phyloP scores from a whole-genome alignment of 1,140 invertebrate genomes.

The Carcinoscorpius rotundicauda region DNA sequence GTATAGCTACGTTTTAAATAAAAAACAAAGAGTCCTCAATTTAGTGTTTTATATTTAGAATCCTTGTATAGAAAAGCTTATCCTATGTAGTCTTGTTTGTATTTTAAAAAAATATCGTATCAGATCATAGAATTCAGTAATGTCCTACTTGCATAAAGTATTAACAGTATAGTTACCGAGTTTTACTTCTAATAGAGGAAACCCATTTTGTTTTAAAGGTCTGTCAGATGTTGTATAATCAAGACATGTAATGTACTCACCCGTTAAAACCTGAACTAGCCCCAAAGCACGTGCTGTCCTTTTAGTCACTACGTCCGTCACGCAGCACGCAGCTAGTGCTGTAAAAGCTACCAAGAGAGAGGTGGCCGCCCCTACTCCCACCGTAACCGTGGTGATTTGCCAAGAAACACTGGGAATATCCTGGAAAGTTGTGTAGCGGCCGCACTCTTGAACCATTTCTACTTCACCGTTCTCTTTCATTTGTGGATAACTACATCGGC shows the following conservation, averaged over 20 bases:
- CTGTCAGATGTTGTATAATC: too few species aligned
- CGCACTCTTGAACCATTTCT: slow-evolving; percentile 30
- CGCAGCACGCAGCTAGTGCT: slow-evolving; percentile 13
- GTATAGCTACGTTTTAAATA: too few species aligned
- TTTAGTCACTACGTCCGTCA: slow-evolving; percentile 11
- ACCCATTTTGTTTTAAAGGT: too few species aligned
- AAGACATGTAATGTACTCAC: slow-evolving; percentile 3
- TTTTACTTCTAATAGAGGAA: too few species aligned
- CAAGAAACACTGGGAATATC: slow-evolving; percentile 36
- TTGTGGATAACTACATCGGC: slow-evolving; percentile 52
- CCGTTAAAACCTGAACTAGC: slow-evolving; percentile 8
- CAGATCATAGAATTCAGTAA: too few species aligned
- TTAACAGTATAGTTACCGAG: too few species aligned
- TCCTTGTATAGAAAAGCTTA: too few species aligned
- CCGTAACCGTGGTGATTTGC: slow-evolving; percentile 21
- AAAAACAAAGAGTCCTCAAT: too few species aligned
- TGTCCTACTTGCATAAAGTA: too few species aligned
- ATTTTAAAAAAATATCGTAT: too few species aligned
- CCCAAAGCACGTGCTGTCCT: slow-evolving; percentile 5
- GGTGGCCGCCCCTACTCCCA: slow-evolving; percentile 13
- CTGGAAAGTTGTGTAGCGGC: slow-evolving; percentile 31
- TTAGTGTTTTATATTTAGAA: too few species aligned
- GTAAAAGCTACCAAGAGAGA: slow-evolving; percentile 17
- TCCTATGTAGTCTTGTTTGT: too few species aligned
- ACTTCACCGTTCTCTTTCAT: slow-evolving; percentile 37